A percentile compares a stretch with the other conserved stretches of the same genome.
These are phyloP conservation scores for Baronia brevicornis DNA, from an alignment of 2,888 invertebrate species.

Conservation along the genomic window DNA sequence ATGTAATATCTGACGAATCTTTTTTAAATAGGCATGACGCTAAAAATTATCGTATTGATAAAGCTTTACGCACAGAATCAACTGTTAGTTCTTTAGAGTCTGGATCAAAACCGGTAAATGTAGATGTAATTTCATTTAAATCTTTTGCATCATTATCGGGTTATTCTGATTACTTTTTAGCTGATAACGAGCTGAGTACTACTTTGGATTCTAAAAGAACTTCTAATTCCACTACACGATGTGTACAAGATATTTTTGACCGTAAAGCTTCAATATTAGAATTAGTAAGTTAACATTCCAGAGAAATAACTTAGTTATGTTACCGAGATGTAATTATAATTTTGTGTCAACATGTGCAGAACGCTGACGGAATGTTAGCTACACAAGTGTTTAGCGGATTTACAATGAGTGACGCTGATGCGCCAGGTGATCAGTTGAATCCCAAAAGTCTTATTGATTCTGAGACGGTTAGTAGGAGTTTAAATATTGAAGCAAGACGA, in stretches of 20 bases:
- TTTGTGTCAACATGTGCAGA: constrained; percentile 26
- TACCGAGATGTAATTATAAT: background rate
- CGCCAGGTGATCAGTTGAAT: constrained; percentile 49
- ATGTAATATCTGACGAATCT: no score
- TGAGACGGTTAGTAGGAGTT: constrained; percentile 47
- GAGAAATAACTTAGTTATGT: background rate
- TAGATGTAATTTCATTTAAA: constrained; percentile 46
- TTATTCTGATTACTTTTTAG: constrained; percentile 45
- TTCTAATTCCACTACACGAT: constrained; percentile 20
- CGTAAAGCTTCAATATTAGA: constrained; percentile 34
- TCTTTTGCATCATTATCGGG: constrained; percentile 42
- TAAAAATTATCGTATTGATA: constrained; percentile 29
- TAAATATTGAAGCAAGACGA: constrained; percentile 35
- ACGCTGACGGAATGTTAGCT: constrained; percentile 34
- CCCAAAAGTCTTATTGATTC: constrained; percentile 48
- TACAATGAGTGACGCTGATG: constrained; percentile 41
- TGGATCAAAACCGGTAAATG: constrained; percentile 26
- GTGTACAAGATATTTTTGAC: constrained; percentile 50
- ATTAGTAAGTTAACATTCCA: constrained; percentile 29
- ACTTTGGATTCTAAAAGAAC: constrained; percentile 16
- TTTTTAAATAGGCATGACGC: no score
- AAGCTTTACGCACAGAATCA: constrained; percentile 27
- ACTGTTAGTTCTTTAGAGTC: constrained; percentile 26
- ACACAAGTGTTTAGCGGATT: constrained; percentile 57
- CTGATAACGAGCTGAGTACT: constrained; percentile 33